Conservation (phyloP, 2,113 vertebrate genomes). For the Channa argus region DNA sequence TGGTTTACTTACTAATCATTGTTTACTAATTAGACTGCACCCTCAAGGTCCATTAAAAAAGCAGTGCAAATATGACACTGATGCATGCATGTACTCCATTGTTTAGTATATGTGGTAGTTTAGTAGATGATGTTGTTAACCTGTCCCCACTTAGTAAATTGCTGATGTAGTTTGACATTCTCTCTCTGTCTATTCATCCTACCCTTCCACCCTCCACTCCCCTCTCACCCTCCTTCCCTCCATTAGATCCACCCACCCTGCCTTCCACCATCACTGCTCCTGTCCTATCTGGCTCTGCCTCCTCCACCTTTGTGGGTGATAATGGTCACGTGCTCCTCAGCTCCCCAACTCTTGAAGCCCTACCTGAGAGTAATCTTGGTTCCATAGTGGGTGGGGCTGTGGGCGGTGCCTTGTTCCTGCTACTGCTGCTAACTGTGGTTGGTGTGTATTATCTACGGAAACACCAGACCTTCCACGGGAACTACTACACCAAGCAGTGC, state of each 20-base stretch:
- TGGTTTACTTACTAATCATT: background rate
- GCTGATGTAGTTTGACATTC: constrained; percentile 92
- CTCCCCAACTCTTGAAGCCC: constrained; percentile 90
- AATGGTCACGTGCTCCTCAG: constrained; percentile 87
- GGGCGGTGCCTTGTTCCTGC: constrained; percentile 93
- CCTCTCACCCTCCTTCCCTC: constrained; percentile 82
- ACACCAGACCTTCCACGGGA: constrained; percentile 93
- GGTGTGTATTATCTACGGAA: constrained; percentile 91
- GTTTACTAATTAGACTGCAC: background rate
- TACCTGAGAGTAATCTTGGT: constrained; percentile 93
- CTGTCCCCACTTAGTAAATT: constrained; percentile 79
- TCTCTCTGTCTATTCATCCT: constrained; percentile 92
- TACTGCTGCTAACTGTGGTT: constrained; percentile 90
- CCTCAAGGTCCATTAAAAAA: background rate
- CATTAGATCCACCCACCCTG: constrained; percentile 99
- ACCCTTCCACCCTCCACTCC: constrained; percentile 84
- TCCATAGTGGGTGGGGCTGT: constrained; percentile 93
- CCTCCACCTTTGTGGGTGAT: constrained; percentile 90
- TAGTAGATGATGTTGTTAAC: constrained; percentile 82
- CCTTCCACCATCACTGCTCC: constrained; percentile 94
- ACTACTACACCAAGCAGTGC: constrained; percentile 97
- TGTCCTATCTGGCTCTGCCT: constrained; percentile 89
- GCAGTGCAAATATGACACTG: constrained; percentile 38
- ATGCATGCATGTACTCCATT: constrained; percentile 23
- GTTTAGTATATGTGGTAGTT: constrained; percentile 42